Base-by-base conservation (phyloP, 2,113 vertebrate species). In the Turdus rufiventris region DNA sequence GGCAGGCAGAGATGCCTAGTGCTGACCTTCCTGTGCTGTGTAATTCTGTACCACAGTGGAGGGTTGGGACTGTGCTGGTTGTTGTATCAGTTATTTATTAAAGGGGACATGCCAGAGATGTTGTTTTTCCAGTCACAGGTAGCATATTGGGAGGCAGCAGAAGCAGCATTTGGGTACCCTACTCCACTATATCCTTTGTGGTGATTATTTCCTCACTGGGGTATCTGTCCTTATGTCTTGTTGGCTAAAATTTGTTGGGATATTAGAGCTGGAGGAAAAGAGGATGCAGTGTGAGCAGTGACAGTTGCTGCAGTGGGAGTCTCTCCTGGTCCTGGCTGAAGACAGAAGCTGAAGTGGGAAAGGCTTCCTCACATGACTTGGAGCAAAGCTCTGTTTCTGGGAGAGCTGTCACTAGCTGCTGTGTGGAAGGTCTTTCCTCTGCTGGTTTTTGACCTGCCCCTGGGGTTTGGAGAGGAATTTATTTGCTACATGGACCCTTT, bases 341-440 rank as follows among this genome's bases (percentile, higher is more conserved):
- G 88, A 47, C 3, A 18, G 29, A 71, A 91, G 43, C n/a, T 92
- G 61, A 51, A 77, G 56, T 18, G 24, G 34, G 62, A 51, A 67
- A 45, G 58, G 45, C 62, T 92, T 85, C 65, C 50, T 94, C 1
- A 2, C 26, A 3, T 63, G 61, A 53, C 62, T 75, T 74, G 57
- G 67, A 94, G 88, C 78, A 81, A 66, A 85, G 79, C 57, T 79
- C 26, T 6, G 3, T 92, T 95, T 84, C 68, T 93, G 57, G 62
- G 45, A 77, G 82, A 86, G 56, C 82, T 95, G 72, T 60, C 71
- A 57, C 68, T 4, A 3, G 21, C 63, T 2, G 3, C 65, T 84
- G 23, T 71, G 72, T 86, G 75, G 68, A 96, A 93, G 61, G 65
- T 88, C 93, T 91, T 91, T 88, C 19, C 29, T 95, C 91, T 90